Base-by-base conservation (phyloP, 2,888 invertebrate genomes). In the Nymphalis polychloros region DNA sequence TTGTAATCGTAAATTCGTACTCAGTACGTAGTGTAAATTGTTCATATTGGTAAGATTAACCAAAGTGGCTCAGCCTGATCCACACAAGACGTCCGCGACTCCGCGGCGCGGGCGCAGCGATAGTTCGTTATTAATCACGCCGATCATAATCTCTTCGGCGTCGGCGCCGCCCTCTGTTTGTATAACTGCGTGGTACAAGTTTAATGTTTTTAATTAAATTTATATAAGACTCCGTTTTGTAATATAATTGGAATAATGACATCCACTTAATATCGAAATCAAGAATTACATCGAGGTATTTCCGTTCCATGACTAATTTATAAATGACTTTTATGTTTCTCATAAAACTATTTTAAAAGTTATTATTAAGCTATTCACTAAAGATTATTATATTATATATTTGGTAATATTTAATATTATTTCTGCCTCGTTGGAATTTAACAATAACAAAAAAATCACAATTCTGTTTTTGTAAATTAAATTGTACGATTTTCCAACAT, bases 81-180 rank as follows among this genome's bases (percentile, higher is more conserved):
- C 69, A 65, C 35, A 63, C 71, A 63, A 69, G 64, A 67, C 59
- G 64, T 64, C 69, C 64, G 72, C 70, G 70, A 69, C 67, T 67
- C 69, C 62, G 57, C 46, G 52, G 76, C 75, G 75, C 77, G 82
- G 83, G 83, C 82, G 78, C 73, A 68, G 81, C 82, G 81, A 84
- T 86, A 85, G 83, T 79, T 83, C 77, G 82, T 86, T 80, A 89
- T 90, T 88, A 90, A 91, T 92, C 91, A 89, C 80, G 80, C 81
- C 81, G 90, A 90, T 89, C 88, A 88, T 91, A 89, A 90, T 90
- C 90, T 87, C 79, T 74, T 71, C 76, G 76, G 76, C 79, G 82
- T 77, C 84, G 86, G 84, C 89, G 89, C 88, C 88, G 84, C 84
- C 83, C 82, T 76, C 78, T 91, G 90, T 90, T 91, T 90, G 86